Base-by-base conservation (phyloP, 2,888 invertebrate species). In the Phania funesta region DNA sequence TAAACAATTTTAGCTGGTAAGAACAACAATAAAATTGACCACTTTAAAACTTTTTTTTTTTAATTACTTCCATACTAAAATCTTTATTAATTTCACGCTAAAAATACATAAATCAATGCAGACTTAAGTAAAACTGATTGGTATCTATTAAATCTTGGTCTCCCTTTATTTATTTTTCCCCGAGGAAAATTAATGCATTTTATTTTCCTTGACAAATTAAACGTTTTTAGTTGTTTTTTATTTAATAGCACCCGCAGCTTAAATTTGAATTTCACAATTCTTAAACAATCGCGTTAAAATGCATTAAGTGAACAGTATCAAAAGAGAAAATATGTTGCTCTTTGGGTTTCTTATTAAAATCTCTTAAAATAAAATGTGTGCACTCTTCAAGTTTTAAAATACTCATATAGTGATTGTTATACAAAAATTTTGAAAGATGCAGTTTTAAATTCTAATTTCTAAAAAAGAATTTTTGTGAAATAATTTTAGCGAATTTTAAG, bases 81-180 rank as follows among this genome's bases (percentile, higher is more conserved):
- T 64, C 67, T 22, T 48, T 44, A 73, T 78, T 56, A 73, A 58
- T 18, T 67, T 46, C 76, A 80, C 75, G 76, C 71, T 76, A 18
- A 54, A 76, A 62, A 73, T 58, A 22, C 80, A 77, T 73, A 77
- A 77, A 77, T 81, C 80, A 67, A 32, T 41, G 35, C 41, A 32
- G 20, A 24, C 6, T 35, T 24, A 26, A 58, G 5, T 38, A 2
- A 54, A 70, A 67, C 41, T 73, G 76, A 62, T 77, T 68, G 38
- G 48, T 67, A 67, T 77, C 58, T 76, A 76, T 71, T 67, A 29
- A 62, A 62, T 73, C 71, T 81, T 81, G 71, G 76, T 76, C 65
- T 64, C 18, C 62, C 22, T 54, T 35, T 48, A 54, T 13, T 50
- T 46, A 41, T 64, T 20, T 38, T 3, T 22, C 20, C 56, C 32